Evolutionary conservation across 23 tunicate genomes (phyloP).

Genomic region (Ascidia mentula): DNA sequence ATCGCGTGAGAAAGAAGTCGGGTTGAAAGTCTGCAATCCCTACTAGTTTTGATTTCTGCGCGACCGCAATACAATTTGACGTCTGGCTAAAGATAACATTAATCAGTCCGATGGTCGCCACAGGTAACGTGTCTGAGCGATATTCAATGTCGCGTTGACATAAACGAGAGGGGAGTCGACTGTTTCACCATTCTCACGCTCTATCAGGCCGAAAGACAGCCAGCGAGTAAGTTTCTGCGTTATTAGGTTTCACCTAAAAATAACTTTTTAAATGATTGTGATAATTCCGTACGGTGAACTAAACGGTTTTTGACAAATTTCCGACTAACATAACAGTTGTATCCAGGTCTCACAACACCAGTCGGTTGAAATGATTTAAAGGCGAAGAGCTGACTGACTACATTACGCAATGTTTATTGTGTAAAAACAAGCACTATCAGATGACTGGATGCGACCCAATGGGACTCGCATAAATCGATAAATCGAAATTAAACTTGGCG

Average conservation of each 20-base stretch:
- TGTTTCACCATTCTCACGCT: no score
- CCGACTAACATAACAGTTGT: no score
- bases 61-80: background rate
- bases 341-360: no score
- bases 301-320: no score
- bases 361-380: no score
- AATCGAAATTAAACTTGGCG: slow-evolving; percentile 7
- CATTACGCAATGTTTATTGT: background rate
- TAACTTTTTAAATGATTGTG: no score
- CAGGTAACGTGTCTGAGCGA: background rate
- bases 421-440: slow-evolving; percentile 4
- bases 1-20: background rate
- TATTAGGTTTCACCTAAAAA: no score
- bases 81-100: background rate
- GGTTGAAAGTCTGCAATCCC: background rate
- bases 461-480: background rate
- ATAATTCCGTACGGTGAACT: no score
- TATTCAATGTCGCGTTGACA: background rate
- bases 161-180: background rate
- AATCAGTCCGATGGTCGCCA: background rate
- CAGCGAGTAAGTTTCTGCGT: no score
- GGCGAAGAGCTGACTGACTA: no score
- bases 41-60: background rate
- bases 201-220: no score
- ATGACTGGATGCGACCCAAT: background rate